A percentile compares a stretch with the other conserved stretches of the same genome.
These are phyloP conservation scores for Petrocephalus microphthalmus DNA, from an alignment of 2,113 vertebrate genomes.

Conservation along the genomic window DNA sequence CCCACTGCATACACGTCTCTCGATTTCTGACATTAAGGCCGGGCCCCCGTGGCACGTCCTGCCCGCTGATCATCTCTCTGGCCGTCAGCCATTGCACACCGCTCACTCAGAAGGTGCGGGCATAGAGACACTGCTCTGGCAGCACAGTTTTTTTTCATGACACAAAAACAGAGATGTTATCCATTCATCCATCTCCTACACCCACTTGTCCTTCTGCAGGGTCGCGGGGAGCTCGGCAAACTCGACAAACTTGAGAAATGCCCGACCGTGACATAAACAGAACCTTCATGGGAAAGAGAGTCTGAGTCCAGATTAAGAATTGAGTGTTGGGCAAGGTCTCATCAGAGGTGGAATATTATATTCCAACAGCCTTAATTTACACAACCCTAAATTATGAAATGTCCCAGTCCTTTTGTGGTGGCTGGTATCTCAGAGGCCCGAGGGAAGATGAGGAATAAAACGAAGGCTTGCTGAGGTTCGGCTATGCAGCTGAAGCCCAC, in stretches of 20 bases:
- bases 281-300: not conserved
- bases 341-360: not conserved
- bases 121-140: not conserved
- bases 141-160: not conserved
- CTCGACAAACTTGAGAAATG: not conserved
- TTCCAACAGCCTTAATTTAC: not conserved
- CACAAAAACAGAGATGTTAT: not conserved
- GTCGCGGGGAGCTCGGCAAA: not conserved
- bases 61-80: no score
- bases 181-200: not conserved
- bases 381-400: not conserved
- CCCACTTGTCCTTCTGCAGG: not conserved
- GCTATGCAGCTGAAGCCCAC: not conserved
- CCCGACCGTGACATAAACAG: not conserved
- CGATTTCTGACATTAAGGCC: no score
- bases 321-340: not conserved
- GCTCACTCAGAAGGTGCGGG: not conserved
- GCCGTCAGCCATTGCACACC: no score
- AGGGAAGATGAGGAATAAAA: not conserved
- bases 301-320: not conserved
- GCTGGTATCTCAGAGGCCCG: not conserved
- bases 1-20: no score
- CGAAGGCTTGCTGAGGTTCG: not conserved
- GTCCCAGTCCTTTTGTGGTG: not conserved
- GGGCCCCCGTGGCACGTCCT: no score